Conservation (phyloP, 1,140 invertebrate species). For the Ceratina japonica region DNA sequence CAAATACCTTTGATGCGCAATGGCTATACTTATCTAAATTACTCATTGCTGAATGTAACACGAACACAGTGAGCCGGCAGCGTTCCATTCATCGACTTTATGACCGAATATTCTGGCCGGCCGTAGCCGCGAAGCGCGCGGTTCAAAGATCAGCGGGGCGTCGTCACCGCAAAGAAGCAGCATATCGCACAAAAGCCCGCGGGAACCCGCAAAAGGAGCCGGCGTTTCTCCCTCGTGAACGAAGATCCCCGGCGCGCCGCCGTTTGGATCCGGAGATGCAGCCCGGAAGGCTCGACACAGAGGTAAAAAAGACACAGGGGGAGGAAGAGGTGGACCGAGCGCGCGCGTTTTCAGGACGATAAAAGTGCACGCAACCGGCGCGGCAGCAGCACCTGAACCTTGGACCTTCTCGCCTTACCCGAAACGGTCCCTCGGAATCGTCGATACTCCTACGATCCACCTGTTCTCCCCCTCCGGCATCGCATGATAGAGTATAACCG, state of each 20-base stretch:
- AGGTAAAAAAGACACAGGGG: not conserved
- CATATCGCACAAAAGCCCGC: not conserved
- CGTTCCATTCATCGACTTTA: conserved; percentile 5
- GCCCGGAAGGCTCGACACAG: not conserved
- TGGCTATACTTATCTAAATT: too few species aligned
- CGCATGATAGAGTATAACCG: conserved; percentile 58
- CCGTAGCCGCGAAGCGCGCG: not conserved
- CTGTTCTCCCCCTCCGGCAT: conserved; percentile 65
- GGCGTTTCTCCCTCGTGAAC: not conserved
- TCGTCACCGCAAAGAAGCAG: conserved; percentile 22
- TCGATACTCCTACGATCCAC: conserved; percentile 69
- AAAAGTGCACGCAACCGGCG: conserved; percentile 17
- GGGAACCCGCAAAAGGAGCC: not conserved
- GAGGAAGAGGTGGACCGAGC: not conserved
- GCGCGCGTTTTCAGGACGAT: not conserved
- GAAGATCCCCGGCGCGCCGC: not conserved
- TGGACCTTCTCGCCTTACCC: conserved; percentile 50
- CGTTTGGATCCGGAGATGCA: not conserved
- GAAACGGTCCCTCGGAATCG: conserved; percentile 48
- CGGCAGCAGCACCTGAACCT: conserved; percentile 44
- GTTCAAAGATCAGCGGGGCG: not conserved
- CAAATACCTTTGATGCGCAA: too few species aligned
- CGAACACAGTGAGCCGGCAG: too few species aligned
- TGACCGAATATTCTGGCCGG: not conserved
- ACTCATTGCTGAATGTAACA: too few species aligned